Base-by-base conservation (phyloP, 1,140 invertebrate genomes). In the Camponotus floridanus region DNA sequence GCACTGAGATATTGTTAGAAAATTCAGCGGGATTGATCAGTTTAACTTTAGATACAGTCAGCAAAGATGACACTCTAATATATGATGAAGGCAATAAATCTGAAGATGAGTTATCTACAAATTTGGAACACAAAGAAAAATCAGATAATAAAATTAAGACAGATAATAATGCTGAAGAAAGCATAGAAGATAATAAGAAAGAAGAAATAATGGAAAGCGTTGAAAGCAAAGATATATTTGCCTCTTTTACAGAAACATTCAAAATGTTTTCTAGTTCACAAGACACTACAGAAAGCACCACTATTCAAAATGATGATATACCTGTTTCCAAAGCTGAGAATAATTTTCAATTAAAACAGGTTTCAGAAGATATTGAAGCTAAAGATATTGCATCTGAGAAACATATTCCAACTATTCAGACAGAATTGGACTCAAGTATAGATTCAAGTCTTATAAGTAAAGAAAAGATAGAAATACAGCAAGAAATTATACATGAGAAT, bases 161-260 rank as follows among this genome's bases (percentile, higher is more conserved):
- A 15, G 55, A 76, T n/a, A 70, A 0, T 1, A 59, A 26, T 36
- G 39, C 0, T 26, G 45, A 42, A 18, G 39, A 68, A 26, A 59
- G 13, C 9, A 21, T 15, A 36, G n/a, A 61, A 21, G n/a, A 74
- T 48, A 8, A 62, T 21, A 42, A 83, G 11, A 15, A 81, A 36
- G 55, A 83, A 26, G n/a, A 71, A 73, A 0, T 21, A 33, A n/a
- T 1, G 7, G 51, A 81, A 73, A 11, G 21, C 3, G 21, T 33
- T 13, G 36, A 81, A 73, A 61, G n/a, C 9, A 55, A 61, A 5
- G 26, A 68, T 73, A 83, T 83, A 83, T 61, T 83, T 74, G 79
- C 68, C 4, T 74, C 79, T 2, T 3, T 83, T 42, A 73, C 79
- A 3, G 74, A 73, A 15, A 83, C 55, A 5, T 83, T 83, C 7